Evolutionary conservation across 2,888 invertebrate species (phyloP), one percentile per base, ranked within the genome.

Genomic region (Pterobdella sp.): DNA sequence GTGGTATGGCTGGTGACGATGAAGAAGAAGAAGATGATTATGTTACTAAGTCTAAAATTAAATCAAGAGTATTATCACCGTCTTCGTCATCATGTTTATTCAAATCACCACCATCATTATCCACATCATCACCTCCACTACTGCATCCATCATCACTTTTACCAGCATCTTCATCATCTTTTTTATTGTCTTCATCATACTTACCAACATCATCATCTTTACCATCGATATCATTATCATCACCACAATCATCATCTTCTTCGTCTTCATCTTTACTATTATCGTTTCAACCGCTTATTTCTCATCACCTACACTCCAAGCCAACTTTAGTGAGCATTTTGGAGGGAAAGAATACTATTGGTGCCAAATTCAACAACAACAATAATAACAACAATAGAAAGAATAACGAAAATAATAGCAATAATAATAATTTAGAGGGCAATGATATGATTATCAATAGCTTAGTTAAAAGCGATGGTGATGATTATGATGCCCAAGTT

Each of bases 121-220:
- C 67, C 10, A 29, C 3, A 29, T 10, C n/a, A 7, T 35, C 56
- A 22, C 22, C 69, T 31, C 32, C 69, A 7, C 26, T n/a, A 7
- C 35, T 69, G 29, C 69, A n/a, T 4, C n/a, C 71, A 2, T 36
- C 71, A n/a, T 63, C 1, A 1, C 36, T 56, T 52, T 36, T 63
- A 10, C 10, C 63, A 29, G 32, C 63, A 14, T 71, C 71, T 2
- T 32, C 71, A 0, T 71, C 71, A 22, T 70, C 49, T 22, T 60
- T 32, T 32, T 56, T 52, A 34, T 60, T 60, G 7, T n/a, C 31
- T 32, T 36, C 34, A 31, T 31, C 65, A 36, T 37, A 36, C 35
- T 37, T 42, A 68, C 29, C 68, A 68, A 37, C 68, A 37, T 68
- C 68, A n/a, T 36, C 42, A 26, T 68, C 68, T 4, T 68, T 42